Percentiles rank a stretch among this genome's conserved stretches.
These are phyloP conservation scores for Bellardia bayeri DNA, from an alignment of 2,888 invertebrate genomes.

Conservation along the genomic window DNA sequence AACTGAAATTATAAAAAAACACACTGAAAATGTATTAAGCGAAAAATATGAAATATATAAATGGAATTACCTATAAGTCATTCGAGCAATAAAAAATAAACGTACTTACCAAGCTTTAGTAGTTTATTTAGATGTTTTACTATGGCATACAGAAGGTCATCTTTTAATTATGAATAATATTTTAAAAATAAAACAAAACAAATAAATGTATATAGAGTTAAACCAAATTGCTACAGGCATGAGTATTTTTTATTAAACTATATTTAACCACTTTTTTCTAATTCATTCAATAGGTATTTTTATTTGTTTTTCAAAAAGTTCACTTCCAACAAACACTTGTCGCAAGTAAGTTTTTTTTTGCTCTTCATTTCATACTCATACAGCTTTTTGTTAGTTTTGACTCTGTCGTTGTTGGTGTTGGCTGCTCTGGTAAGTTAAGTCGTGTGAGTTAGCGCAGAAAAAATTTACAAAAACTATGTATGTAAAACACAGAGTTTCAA, in stretches of 20 bases:
- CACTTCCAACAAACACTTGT: conserved; percentile 60
- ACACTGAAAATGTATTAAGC: neutral
- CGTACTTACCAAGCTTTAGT: neutral
- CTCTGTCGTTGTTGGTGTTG: neutral
- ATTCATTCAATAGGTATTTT: conserved; percentile 26
- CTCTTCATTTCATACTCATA: conserved; percentile 41
- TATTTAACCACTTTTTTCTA: conserved; percentile 27
- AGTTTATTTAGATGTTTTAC: conserved; percentile 45
- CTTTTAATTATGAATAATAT: conserved; percentile 56
- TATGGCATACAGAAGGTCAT: conserved; percentile 61
- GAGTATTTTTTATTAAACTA: conserved; percentile 19
- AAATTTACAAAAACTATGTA: conserved; percentile 2
- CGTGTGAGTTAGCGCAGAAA: conserved; percentile 36
- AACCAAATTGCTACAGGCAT: conserved; percentile 28
- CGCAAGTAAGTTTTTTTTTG: neutral
- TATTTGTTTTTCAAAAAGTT: conserved; percentile 25
- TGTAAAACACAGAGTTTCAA: conserved; percentile 53
- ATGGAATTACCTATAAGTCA: conserved; percentile 62
- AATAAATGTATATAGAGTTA: conserved; percentile 41
- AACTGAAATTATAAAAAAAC: conserved; percentile 14
- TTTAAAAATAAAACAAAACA: conserved; percentile 7
- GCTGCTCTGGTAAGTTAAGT: conserved; percentile 8
- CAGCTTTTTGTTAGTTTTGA: conserved; percentile 8
- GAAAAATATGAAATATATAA: neutral
- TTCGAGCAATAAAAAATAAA: neutral